Conservation (phyloP, 2,888 invertebrate species). For the Acleris emargana region DNA sequence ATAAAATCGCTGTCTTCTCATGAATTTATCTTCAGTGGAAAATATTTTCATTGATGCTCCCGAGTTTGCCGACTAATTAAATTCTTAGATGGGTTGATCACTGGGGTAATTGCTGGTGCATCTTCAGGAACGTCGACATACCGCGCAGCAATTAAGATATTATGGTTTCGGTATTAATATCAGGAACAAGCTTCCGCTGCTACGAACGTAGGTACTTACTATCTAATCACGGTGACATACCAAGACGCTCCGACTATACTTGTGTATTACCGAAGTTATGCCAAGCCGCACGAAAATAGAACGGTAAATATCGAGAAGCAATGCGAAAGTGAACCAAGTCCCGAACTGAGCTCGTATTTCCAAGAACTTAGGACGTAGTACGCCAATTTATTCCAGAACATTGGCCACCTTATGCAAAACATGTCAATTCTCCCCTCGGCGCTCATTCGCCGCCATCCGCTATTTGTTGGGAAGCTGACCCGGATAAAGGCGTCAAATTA, state of each 20-base stretch:
- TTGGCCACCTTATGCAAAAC: slow-evolving; percentile 58
- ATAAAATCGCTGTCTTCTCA: slow-evolving; percentile 52
- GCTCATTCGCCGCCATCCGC: slow-evolving; percentile 56
- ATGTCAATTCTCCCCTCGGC: slow-evolving; percentile 48
- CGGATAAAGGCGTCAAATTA: slow-evolving; percentile 78
- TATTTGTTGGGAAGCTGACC: slow-evolving; percentile 69
- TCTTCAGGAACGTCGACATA: background rate
- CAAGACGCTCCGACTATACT: background rate
- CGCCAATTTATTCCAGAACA: slow-evolving; percentile 34
- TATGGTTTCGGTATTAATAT: background rate
- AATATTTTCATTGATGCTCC: slow-evolving; percentile 36
- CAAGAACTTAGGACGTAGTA: slow-evolving; percentile 22
- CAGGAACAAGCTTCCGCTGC: too few species aligned
- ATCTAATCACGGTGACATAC: too few species aligned
- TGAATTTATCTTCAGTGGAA: slow-evolving; percentile 43
- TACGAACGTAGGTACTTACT: too few species aligned
- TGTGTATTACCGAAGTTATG: slow-evolving; percentile 11
- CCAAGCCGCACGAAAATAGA: slow-evolving; percentile 15
- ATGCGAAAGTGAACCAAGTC: slow-evolving; percentile 16
- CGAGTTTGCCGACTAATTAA: slow-evolving; percentile 31
- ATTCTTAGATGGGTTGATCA: slow-evolving; percentile 32
- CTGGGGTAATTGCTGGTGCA: slow-evolving; percentile 1
- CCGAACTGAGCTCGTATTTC: slow-evolving; percentile 26
- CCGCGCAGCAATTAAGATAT: too few species aligned
- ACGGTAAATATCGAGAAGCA: slow-evolving; percentile 23